phyloP scores from a whole-genome alignment of 2,888 invertebrate genomes.

The Lymantria dispar region DNA sequence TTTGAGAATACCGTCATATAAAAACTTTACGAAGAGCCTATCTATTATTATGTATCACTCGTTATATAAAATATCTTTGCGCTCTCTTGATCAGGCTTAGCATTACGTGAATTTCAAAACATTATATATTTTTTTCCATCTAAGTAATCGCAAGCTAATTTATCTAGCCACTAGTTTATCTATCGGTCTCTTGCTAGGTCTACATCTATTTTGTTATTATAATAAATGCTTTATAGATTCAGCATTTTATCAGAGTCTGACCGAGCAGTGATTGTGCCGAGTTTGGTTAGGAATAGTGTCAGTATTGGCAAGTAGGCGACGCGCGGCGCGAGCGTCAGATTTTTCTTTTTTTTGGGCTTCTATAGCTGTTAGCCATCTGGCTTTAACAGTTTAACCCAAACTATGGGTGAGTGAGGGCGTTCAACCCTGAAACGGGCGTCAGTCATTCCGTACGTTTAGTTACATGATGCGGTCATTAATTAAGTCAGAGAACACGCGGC shows the following conservation, averaged over 20 bases:
- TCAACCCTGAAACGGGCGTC: too few relatives aligned
- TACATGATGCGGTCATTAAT: constrained; percentile 31
- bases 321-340: too few relatives aligned
- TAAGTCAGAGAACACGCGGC: constrained; percentile 23
- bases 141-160: constrained; percentile 51
- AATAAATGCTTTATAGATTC: constrained; percentile 67
- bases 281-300: background rate
- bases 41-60: constrained; percentile 63
- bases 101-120: constrained; percentile 39
- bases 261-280: constrained; percentile 29
- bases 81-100: constrained; percentile 64
- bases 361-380: too few relatives aligned
- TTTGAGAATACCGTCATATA: constrained; percentile 75
- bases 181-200: constrained; percentile 54
- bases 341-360: too few relatives aligned
- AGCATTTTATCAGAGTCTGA: constrained; percentile 55
- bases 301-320: constrained; percentile 31
- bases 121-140: constrained; percentile 36
- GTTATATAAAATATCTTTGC: constrained; percentile 79
- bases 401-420: too few relatives aligned
- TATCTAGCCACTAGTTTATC: constrained; percentile 67
- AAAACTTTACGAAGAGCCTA: constrained; percentile 72
- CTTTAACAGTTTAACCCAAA: too few relatives aligned
- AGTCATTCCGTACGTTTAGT: constrained; percentile 9
- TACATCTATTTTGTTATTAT: constrained; percentile 55